phyloP scores from a whole-genome alignment of 2,797 vertebrate species.

The Botia kubotai region DNA sequence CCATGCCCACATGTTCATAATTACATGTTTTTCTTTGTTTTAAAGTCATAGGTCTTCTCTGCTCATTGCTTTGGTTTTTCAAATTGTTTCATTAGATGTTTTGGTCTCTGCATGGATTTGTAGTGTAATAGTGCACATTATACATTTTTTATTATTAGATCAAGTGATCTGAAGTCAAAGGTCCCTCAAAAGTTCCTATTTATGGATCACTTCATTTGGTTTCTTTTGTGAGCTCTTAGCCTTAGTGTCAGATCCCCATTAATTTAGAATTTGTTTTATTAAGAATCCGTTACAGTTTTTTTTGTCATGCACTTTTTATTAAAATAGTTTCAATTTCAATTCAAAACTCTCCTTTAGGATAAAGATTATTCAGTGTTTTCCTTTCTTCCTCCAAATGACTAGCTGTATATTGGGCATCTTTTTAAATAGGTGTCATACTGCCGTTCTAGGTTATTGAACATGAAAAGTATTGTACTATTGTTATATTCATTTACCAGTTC shows the following conservation, averaged over 20 bases:
- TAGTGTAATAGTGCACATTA: conserved; percentile 46
- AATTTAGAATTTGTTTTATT: not conserved
- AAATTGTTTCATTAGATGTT: conserved; percentile 62
- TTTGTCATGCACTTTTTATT: conserved; percentile 32
- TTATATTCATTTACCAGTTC: conserved; percentile 37
- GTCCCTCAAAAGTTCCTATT: conserved; percentile 36
- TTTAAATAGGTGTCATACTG: conserved; percentile 42
- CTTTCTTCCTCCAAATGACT: not conserved
- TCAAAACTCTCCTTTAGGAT: conserved; percentile 23
- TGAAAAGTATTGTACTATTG: conserved; percentile 44
- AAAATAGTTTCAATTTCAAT: not conserved
- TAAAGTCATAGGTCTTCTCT: conserved; percentile 64
- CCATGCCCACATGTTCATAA: conserved; percentile 71
- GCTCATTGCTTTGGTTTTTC: conserved; percentile 58
- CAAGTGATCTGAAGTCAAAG: conserved; percentile 24
- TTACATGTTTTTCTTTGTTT: conserved; percentile 56
- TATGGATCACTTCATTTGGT: conserved; percentile 21
- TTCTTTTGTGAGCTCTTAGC: conserved; percentile 22
- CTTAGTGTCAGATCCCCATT: conserved; percentile 21
- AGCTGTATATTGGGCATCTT: conserved; percentile 34
- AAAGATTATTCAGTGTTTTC: not conserved
- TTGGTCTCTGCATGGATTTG: conserved; percentile 70
- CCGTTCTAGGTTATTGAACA: conserved; percentile 38
- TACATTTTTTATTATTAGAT: conserved; percentile 36
- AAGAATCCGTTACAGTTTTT: conserved; percentile 14